Evolutionary conservation across 1,140 invertebrate species (phyloP).

Genomic region (Heliconius eleuchia): DNA sequence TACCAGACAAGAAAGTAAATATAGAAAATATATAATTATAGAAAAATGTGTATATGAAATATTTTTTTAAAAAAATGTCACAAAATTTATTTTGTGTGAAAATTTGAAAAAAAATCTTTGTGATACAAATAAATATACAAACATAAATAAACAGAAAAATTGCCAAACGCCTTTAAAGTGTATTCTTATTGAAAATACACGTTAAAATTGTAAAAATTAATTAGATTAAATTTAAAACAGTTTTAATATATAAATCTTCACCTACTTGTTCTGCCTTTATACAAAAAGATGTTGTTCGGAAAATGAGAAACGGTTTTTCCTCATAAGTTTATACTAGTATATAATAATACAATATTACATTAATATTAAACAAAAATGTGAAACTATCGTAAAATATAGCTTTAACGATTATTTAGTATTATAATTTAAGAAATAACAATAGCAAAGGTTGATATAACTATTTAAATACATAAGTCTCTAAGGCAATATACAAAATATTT

Average conservation of each 20-base stretch:
- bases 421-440: neutral
- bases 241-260: neutral
- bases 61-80: too few species aligned
- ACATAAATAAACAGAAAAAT: too few species aligned
- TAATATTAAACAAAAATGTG: neutral
- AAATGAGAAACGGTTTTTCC: neutral
- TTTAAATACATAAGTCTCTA: neutral
- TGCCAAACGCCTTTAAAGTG: too few species aligned
- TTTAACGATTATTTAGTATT: neutral
- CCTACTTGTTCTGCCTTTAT: neutral
- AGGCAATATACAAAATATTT: neutral
- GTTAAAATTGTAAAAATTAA: too few species aligned
- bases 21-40: too few species aligned
- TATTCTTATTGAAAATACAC: too few species aligned
- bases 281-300: neutral
- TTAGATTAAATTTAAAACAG: too few species aligned
- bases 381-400: neutral
- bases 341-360: neutral
- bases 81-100: too few species aligned
- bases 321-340: neutral
- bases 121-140: too few species aligned
- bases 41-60: too few species aligned
- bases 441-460: slow-evolving; percentile 3
- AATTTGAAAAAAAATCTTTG: too few species aligned
- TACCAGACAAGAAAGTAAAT: too few species aligned